These are phyloP conservation scores for Melanerpes formicivorus DNA, from an alignment of 2,113 vertebrate genomes.

Conservation along the genomic window DNA sequence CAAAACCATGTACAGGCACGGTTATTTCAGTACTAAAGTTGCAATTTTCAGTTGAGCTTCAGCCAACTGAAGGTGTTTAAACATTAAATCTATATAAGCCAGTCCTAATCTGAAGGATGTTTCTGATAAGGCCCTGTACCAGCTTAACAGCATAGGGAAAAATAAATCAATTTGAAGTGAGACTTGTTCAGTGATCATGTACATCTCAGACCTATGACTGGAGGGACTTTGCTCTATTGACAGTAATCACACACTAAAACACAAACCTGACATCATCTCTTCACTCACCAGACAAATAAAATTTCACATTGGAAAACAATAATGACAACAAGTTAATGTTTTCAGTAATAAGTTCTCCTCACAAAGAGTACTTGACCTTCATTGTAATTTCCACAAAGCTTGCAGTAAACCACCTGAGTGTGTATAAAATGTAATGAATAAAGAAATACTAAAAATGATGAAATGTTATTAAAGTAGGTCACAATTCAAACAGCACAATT, in stretches of 20 bases:
- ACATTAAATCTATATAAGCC: slow-evolving; percentile 2
- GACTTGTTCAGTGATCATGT: background rate
- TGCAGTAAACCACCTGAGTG: slow-evolving; percentile 57
- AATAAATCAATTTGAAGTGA: slow-evolving; percentile 14
- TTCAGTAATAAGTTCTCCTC: slow-evolving; percentile 44
- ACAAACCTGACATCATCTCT: background rate
- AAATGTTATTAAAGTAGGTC: slow-evolving; percentile 58
- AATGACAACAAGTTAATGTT: slow-evolving; percentile 51
- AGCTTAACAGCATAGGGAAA: background rate
- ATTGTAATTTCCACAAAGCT: slow-evolving; percentile 41
- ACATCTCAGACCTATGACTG: background rate
- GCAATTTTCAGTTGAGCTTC: slow-evolving; percentile 25
- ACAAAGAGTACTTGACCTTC: slow-evolving; percentile 64
- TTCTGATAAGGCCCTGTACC: background rate
- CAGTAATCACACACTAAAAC: slow-evolving; percentile 39
- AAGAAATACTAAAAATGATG: slow-evolving; percentile 56
- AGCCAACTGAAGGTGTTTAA: background rate
- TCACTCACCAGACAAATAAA: slow-evolving; percentile 50
- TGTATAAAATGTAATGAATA: slow-evolving; percentile 53
- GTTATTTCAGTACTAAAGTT: slow-evolving; percentile 7
- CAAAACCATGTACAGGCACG: background rate
- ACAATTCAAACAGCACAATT: slow-evolving; percentile 62
- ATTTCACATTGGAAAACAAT: slow-evolving; percentile 39
- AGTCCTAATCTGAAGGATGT: background rate
- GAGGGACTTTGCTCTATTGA: background rate